Percentiles rank a stretch among this genome's conserved stretches.
Evolutionary conservation across 37 sponge, comb jelly and placozoan genomes (phyloP).

Genomic region (Corticium candelabrum): DNA sequence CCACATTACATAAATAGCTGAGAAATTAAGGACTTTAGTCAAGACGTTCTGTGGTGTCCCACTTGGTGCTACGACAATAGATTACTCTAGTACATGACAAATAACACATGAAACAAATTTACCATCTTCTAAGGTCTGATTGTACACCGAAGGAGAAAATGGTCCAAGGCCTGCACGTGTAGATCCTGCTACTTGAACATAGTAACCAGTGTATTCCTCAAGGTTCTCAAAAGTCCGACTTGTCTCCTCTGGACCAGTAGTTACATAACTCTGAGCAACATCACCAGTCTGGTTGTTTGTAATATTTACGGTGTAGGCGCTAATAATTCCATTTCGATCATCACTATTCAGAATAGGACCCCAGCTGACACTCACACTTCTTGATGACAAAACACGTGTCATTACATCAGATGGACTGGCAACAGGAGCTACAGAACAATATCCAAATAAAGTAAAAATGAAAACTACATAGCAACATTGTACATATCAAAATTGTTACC

Average conservation of each 20-base stretch:
- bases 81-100: too few species aligned
- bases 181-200: conserved; percentile 12
- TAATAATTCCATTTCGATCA: conserved; percentile 29
- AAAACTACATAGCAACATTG: not conserved
- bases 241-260: not conserved
- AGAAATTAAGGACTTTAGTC: not conserved
- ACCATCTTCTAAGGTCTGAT: conserved; percentile 20
- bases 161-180: conserved; percentile 26
- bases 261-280: not conserved
- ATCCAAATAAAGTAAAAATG: not conserved
- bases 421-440: not conserved
- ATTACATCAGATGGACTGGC: not conserved
- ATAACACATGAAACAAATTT: too few species aligned
- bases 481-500: not conserved
- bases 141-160: not conserved
- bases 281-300: not conserved
- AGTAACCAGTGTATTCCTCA: conserved; percentile 15
- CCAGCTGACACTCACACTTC: conserved; percentile 15
- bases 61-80: not conserved
- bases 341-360: conserved; percentile 3
- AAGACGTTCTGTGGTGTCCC: not conserved
- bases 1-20: not conserved
- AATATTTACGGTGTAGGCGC: conserved; percentile 24
- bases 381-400: not conserved
- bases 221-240: not conserved